phyloP scores from a whole-genome alignment of 2,113 vertebrate species.

The Riparia riparia region DNA sequence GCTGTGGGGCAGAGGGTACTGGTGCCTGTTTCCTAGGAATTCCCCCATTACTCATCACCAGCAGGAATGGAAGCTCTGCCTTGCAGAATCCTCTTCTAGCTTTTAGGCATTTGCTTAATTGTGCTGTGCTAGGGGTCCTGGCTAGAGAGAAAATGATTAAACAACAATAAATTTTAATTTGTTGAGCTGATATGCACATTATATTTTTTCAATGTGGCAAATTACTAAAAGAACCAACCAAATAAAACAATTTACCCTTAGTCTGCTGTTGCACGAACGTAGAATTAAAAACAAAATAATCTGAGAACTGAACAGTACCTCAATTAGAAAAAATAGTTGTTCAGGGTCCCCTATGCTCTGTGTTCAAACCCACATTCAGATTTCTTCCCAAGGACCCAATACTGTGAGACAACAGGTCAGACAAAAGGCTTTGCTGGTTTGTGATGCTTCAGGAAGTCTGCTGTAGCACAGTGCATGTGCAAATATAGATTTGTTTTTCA shows the following conservation, averaged over 20 bases:
- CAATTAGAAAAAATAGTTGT: neutral
- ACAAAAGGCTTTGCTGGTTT: neutral
- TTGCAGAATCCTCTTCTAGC: neutral
- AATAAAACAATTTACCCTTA: slow-evolving; percentile 66
- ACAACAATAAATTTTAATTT: slow-evolving; percentile 70
- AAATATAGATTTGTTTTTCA: neutral
- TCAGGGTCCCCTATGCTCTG: neutral
- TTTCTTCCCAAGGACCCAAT: neutral
- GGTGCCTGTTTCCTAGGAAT: neutral
- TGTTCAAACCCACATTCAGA: neutral
- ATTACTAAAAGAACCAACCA: slow-evolving; percentile 62
- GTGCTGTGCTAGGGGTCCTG: slow-evolving; percentile 53
- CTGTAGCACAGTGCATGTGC: neutral
- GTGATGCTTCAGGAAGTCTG: neutral
- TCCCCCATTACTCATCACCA: neutral
- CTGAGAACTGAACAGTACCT: slow-evolving; percentile 36
- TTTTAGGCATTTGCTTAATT: slow-evolving; percentile 59
- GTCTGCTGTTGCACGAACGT: slow-evolving; percentile 36
- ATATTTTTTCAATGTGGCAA: slow-evolving; percentile 44
- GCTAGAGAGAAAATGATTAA: slow-evolving; percentile 72
- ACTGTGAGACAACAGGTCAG: neutral
- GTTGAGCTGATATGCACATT: slow-evolving; percentile 12
- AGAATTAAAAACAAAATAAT: slow-evolving; percentile 60
- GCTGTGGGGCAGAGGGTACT: neutral
- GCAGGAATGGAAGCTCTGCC: neutral